Base-by-base conservation (phyloP, 92 coral and sea anemone species). In the Zoanthus sociatus region DNA sequence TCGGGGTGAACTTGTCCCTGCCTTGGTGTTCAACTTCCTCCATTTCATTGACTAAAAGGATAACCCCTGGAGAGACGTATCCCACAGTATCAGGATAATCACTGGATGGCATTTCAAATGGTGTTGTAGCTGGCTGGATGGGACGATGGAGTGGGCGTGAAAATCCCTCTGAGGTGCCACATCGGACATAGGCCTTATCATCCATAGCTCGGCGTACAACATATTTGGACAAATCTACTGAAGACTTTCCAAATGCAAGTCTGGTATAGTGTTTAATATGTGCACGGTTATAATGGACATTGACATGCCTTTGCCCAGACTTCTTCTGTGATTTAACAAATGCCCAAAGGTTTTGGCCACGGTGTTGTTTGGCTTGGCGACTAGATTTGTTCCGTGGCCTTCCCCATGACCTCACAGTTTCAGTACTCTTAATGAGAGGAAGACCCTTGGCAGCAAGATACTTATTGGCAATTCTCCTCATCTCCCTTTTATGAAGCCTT, bases 41-140 rank as follows among this genome's bases (percentile, higher is more conserved):
- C 93, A 91, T 88, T 50, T 91, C 89, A 76, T 87, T 88, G 15
- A 91, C 91, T 50, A 91, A 31, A 9, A 86, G 77, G 30, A 90
- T 76, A 58, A 90, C 92, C 37, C 92, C 92, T 18, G 92, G 92
- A 26, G 89, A 20, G 54, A 91, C 93, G 78, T 91, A 91, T 9
- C 93, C 93, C 33, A 84, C 87, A 37, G 93, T 55, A 78, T 91
- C 91, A 53, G 91, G 93, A 71, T 91, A 91, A 70, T 91, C 93
- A 12, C 87, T 26, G 17, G 76, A 54, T 67, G 83, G 68, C 42
- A 83, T 51, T 26, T 83, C 33, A 73, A 72, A 74, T 32, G 81
- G 72, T 55, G 64, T 46, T 16, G 61, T 68, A 10, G 78, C 86
- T 44, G 79, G 20, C 70, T 86, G 93, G 56, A 90, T 51, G 53